Evolutionary conservation across 2,888 invertebrate species (phyloP), one percentile per base, ranked within the genome.

Genomic region (Drosophila barbarae): DNA sequence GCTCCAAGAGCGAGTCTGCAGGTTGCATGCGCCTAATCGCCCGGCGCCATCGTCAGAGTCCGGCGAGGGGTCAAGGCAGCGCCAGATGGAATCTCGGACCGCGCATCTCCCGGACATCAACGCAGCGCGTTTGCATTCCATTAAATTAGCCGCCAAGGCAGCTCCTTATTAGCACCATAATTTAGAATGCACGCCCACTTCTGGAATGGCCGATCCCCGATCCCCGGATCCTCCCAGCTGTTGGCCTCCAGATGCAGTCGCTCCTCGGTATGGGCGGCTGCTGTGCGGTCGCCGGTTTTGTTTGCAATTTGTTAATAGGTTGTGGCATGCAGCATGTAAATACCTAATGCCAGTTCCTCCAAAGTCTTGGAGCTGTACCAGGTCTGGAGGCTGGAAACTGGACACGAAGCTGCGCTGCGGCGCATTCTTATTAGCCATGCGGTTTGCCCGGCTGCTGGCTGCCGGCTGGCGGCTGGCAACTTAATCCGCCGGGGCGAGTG

Each of bases 281-380:
- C 71, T 76, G 70, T 73, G 68, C 66, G 67, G 71, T 61, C 58
- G 55, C 73, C 68, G 69, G 82, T 78, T 84, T 80, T 85, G 84
- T 81, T 82, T 77, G 81, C 81, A 81, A 81, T 85, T 81, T 81
- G 81, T 81, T 81, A 81, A 79, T 83, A 70, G 80, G 64, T 68
- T 84, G 83, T 76, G 85, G 80, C 85, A 82, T 80, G 85, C 85
- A 67, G 80, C 80, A 82, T 76, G 79, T 79, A 72, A 82, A 84
- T 84, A 71, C 70, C 69, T 63, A 18, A 79, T 51, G 47, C 59
- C 41, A 23, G 46, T 26, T 26, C 15, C 36, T 47, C 30, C 36
- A 26, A 54, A 39, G 66, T 34, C 47, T 46, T 35, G 46, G 32
- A 35, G 18, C 9, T 51, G 54, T 18, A 35, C 39, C 32, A 36